Evolutionary conservation across 2,797 vertebrate species (phyloP).

Genomic region (Leptoclinus maculatus): DNA sequence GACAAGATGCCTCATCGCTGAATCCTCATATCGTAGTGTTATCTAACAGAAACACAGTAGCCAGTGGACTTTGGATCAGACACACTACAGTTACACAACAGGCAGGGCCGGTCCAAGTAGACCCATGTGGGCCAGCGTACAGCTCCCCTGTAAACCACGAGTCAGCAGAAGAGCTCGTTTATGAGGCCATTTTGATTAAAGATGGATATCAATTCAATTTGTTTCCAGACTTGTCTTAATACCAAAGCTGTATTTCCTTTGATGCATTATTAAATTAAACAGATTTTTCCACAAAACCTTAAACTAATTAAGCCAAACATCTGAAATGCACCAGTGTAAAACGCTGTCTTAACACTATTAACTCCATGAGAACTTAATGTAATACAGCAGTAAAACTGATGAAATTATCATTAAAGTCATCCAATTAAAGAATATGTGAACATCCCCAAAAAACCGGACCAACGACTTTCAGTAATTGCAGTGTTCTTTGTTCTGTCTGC

Average conservation of each 20-base stretch:
- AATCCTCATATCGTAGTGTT: slow-evolving; percentile 35
- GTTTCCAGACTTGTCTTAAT: neutral
- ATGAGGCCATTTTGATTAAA: neutral
- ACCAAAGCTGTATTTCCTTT: slow-evolving; percentile 9
- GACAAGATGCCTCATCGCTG: slow-evolving; percentile 18
- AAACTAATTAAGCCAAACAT: neutral
- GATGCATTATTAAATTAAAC: neutral
- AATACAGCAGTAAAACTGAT: neutral
- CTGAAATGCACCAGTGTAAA: neutral
- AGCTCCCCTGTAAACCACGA: slow-evolving; percentile 57
- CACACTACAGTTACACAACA: slow-evolving; percentile 70
- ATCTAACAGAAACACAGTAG: slow-evolving; percentile 59
- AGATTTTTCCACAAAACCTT: neutral
- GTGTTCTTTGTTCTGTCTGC: neutral
- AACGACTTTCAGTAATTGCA: neutral
- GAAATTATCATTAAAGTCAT: neutral
- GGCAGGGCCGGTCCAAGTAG: slow-evolving; percentile 44
- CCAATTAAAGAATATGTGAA: neutral
- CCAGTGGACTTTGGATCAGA: slow-evolving; percentile 58
- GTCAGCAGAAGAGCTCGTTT: slow-evolving; percentile 58
- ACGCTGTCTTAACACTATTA: neutral
- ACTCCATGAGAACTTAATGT: neutral
- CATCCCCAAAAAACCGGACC: neutral
- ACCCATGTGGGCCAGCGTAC: slow-evolving; percentile 48
- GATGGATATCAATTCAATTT: neutral